Evolutionary conservation across 2,113 vertebrate genomes (phyloP).

Genomic region (Notarius lentiginosus): DNA sequence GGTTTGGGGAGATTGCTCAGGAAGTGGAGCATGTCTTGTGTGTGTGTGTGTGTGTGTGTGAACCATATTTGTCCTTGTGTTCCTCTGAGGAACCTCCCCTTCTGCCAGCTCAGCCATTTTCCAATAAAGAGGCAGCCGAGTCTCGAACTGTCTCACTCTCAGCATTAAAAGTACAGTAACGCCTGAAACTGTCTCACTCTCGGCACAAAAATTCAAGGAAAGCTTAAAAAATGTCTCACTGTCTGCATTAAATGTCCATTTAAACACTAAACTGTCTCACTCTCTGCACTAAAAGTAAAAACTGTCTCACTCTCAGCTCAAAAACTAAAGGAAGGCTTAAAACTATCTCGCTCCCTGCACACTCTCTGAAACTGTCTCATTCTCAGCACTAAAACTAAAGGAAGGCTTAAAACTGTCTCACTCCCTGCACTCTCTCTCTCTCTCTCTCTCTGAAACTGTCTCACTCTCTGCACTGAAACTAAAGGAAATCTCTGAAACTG

Average conservation of each 20-base stretch:
- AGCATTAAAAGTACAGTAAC: neutral
- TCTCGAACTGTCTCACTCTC: slow-evolving; percentile 12
- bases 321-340: neutral
- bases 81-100: slow-evolving; percentile 20
- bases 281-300: neutral
- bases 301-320: too few relatives aligned
- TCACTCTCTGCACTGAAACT: neutral
- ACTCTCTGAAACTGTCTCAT: too few relatives aligned
- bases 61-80: slow-evolving; percentile 51
- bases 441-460: neutral
- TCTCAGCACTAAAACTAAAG: neutral
- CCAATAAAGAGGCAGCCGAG: neutral
- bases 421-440: neutral
- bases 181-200: neutral
- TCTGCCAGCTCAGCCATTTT: slow-evolving; percentile 14
- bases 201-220: neutral
- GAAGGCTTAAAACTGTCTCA: neutral
- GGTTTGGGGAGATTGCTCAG: slow-evolving; percentile 61
- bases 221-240: neutral
- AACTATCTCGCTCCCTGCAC: neutral
- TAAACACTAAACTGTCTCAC: neutral
- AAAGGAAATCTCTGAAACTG: neutral
- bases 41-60: slow-evolving; percentile 44
- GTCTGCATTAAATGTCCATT: neutral
- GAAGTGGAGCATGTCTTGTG: slow-evolving; percentile 59